These are phyloP conservation scores for Chiloscyllium punctatum DNA, from an alignment of 2,797 vertebrate species.

Conservation along the genomic window DNA sequence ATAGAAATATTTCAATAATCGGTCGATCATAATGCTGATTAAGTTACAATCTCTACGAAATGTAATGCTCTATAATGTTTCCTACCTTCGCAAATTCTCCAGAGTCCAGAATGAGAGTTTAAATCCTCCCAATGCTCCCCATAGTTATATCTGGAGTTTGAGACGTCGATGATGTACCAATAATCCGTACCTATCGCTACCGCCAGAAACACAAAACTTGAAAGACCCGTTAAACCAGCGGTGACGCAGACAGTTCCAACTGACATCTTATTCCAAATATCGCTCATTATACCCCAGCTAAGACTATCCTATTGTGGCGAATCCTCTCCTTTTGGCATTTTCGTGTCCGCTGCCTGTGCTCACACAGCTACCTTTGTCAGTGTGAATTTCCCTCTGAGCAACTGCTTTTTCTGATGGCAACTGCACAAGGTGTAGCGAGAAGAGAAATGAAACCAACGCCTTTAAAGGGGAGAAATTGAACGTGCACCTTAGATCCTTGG, in stretches of 20 bases:
- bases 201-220: slow-evolving; percentile 65
- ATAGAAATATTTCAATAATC: too few relatives aligned
- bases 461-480: neutral
- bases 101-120: slow-evolving; percentile 69
- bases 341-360: neutral
- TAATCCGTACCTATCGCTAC: slow-evolving; percentile 67
- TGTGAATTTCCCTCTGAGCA: neutral
- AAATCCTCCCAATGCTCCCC: slow-evolving; percentile 52
- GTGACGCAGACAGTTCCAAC: slow-evolving; percentile 42
- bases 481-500: too few relatives aligned
- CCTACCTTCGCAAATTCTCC: slow-evolving; percentile 70
- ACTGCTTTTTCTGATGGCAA: neutral
- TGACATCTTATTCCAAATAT: neutral
- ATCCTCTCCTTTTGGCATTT: neutral
- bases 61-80: neutral
- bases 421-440: neutral
- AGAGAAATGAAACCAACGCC: neutral
- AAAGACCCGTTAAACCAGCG: slow-evolving; percentile 57
- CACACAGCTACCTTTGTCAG: neutral
- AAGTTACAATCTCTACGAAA: neutral
- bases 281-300: neutral
- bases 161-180: slow-evolving; percentile 72
- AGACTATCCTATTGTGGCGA: neutral
- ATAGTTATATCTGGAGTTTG: slow-evolving; percentile 48
- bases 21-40: neutral